Conservation (phyloP, 2,113 vertebrate genomes). For the Canis aureus region DNA sequence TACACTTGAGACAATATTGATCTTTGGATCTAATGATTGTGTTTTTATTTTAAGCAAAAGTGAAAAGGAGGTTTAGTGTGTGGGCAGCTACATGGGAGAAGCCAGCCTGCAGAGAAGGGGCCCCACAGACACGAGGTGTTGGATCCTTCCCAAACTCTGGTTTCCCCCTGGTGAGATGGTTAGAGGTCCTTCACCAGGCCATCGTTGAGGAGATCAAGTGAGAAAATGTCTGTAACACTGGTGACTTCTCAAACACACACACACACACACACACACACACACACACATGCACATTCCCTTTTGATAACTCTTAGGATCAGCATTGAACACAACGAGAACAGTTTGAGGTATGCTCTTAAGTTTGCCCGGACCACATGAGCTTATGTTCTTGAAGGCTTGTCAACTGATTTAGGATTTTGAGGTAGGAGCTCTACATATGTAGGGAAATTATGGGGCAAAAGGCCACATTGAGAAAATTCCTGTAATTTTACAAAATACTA, state of each 20-base stretch:
- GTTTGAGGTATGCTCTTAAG: background rate
- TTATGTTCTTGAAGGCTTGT: background rate
- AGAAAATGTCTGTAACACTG: accelerated
- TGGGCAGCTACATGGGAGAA: accelerated
- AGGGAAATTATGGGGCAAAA: background rate
- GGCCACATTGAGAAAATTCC: background rate
- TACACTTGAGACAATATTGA: background rate
- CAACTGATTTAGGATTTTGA: background rate
- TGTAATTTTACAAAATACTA: background rate
- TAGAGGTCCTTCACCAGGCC: background rate
- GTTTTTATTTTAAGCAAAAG: background rate
- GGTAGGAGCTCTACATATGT: background rate
- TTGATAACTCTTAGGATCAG: background rate
- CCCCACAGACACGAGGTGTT: accelerated
- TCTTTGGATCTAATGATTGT: background rate
- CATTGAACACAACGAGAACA: too few relatives aligned
- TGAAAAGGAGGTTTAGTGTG: accelerated
- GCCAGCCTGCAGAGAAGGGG: accelerated
- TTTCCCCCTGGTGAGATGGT: accelerated
- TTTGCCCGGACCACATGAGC: background rate
- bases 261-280: background rate
- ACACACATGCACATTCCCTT: background rate
- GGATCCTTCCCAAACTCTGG: accelerated
- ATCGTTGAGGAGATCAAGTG: accelerated
- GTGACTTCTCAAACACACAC: accelerated